Evolutionary conservation across 2,797 vertebrate species (phyloP), one percentile per base, ranked within the genome.

Genomic region (Amblyopsis hoosieri): DNA sequence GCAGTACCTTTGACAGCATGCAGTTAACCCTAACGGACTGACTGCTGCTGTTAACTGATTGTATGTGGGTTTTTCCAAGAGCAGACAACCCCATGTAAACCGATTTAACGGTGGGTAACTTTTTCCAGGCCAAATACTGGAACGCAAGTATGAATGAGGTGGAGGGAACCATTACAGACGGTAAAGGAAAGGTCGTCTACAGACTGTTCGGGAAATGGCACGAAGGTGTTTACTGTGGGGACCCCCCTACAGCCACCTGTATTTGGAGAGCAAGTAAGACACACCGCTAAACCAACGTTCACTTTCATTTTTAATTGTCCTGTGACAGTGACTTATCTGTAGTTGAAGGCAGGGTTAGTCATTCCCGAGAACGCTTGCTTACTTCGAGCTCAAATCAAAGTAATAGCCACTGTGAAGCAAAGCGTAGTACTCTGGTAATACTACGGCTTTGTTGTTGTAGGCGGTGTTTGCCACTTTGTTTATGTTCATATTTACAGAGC

Each of bases 181-280:
- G 87, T 72, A 92, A 91, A 17, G 97, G 97, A 12, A 96, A 96
- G 60, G 91, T 94, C 2, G 75, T 96, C 64, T 95, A 94, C 70
- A 92, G 87, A 33, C 91, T 99, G 8, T 98, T 96, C 74, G 98
- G 98, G 23, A 99, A 97, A 76, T 99, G 98, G 98, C 93, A 98
- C 0, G 97, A 99, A 59, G 94, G 93, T 14, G 87, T 99, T 74
- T 98, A 94, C 85, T 95, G 91, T 9, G 97, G 95, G 2, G 92
- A 94, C 5, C 87, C 94, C 0, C 94, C 96, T 4, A 94, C 94
- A 1, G 90, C 97, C 56, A 91, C 89, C 0, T 98, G 96, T 79
- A 76, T 99, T 82, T 99, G 98, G 98, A 96, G 95, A 94, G 92
- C 95, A 67, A 95, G 97, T 99, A 84, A 77, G 96, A 90, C 29